A percentile compares a stretch with the other conserved stretches of the same genome.
These are phyloP conservation scores for Temnothorax ravouxi DNA, from an alignment of 2,888 invertebrate genomes.

Conservation along the genomic window DNA sequence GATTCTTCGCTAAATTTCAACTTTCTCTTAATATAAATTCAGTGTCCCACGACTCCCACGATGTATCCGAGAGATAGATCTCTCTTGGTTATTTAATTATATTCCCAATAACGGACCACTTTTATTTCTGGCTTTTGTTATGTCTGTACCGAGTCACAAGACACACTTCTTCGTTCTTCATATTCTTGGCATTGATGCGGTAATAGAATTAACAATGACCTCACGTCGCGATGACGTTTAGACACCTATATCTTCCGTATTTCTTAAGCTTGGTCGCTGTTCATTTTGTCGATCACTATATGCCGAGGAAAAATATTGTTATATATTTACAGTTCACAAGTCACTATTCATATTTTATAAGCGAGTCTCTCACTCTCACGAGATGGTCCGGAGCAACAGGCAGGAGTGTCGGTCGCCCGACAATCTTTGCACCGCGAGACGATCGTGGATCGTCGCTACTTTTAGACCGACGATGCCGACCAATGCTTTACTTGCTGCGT, in stretches of 20 bases:
- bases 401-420: neutral
- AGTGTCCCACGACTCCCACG: neutral
- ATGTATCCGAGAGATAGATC: neutral
- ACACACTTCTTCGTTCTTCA: neutral
- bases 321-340: neutral
- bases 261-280: neutral
- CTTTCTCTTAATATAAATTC: neutral
- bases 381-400: neutral
- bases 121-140: neutral
- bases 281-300: slow-evolving; percentile 5
- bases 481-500: slow-evolving; percentile 5
- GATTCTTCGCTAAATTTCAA: neutral
- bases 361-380: neutral
- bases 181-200: neutral
- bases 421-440: neutral
- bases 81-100: neutral
- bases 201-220: neutral
- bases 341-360: neutral
- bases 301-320: neutral
- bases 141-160: neutral
- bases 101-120: neutral
- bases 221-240: neutral
- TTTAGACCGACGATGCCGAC: slow-evolving; percentile 15
- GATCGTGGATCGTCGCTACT: slow-evolving; percentile 27
- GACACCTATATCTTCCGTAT: neutral